A percentile compares a stretch with the other conserved stretches of the same genome.
phyloP scores from a whole-genome alignment of 2,888 invertebrate genomes.

The Scrobipalpa costella region DNA sequence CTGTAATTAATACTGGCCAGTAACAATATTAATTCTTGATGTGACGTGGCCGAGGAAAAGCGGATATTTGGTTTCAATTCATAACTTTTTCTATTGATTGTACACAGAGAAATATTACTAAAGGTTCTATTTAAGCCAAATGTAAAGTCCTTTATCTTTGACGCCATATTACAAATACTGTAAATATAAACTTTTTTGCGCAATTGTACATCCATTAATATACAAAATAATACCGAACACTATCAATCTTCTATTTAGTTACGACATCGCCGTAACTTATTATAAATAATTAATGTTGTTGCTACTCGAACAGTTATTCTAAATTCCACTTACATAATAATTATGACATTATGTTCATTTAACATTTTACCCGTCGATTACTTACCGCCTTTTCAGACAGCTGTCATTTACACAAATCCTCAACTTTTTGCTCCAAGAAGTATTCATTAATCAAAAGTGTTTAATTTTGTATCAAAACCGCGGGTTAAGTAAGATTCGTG shows the following conservation, averaged over 20 bases:
- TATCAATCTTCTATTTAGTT: background rate
- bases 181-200: too few relatives aligned
- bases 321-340: slow-evolving; percentile 13
- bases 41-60: background rate
- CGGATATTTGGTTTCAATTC: background rate
- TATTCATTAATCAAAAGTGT: slow-evolving; percentile 23
- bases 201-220: too few relatives aligned
- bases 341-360: slow-evolving; percentile 12
- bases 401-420: slow-evolving; percentile 24
- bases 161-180: too few relatives aligned
- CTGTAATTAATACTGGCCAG: slow-evolving; percentile 3
- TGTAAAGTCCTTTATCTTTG: too few relatives aligned
- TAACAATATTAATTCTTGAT: background rate
- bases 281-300: slow-evolving; percentile 7
- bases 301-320: background rate
- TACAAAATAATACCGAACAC: too few relatives aligned
- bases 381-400: slow-evolving; percentile 24
- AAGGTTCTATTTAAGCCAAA: too few relatives aligned
- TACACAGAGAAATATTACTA: too few relatives aligned
- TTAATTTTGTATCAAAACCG: slow-evolving; percentile 24
- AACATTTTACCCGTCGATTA: slow-evolving; percentile 15
- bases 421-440: slow-evolving; percentile 13
- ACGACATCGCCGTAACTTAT: background rate
- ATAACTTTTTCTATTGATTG: too few relatives aligned
- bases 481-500: slow-evolving; percentile 25